Evolutionary conservation across 1,140 invertebrate species (phyloP), one percentile per base, ranked within the genome.

Genomic region (Pogonomyrmex barbatus): DNA sequence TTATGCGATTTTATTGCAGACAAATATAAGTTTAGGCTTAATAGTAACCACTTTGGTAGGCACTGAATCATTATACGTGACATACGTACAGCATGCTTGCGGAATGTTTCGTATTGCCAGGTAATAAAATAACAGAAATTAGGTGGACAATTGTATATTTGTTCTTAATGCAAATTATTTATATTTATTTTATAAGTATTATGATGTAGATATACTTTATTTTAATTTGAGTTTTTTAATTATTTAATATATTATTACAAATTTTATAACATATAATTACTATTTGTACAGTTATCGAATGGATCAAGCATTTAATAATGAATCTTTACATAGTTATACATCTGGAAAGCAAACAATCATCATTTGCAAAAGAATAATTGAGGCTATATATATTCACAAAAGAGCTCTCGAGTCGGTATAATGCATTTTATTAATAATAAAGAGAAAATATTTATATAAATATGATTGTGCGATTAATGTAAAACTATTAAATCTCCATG

Each of bases 11-110:
- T 6, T 77, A 2, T 75, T 88, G 14, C 87, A 91, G 17, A 65
- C 87, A 10, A 56, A 77, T 58, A 39, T 90, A 52, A 71, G 65
- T 24, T 33, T 87, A 9, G 30, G 76, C 8, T 12, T 82, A 36
- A 83, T 87, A 36, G 17, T 89, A 1, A 76, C 62, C 0, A 73
- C 88, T 52, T 76, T 91, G n/a, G 56, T 92, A 78, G 88, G 86
- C 12, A 87, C 90, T n/a, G 82, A 85, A 60, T 47, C 73, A 3
- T 52, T 85, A 10, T 77, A 77, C 0, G 50, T 85, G 36, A 77
- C 45, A 2, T 42, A 78, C 24, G 12, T 85, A 24, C 60, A 63
- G 56, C 82, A 85, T 54, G 62, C 39, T 52, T 85, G 82, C n/a
- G 73, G 71, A 30, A 78, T 78, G 73, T 85, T 85, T 56, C 58